Base-by-base conservation (phyloP, 2,797 vertebrate species). In the Rhinogobio ventralis region DNA sequence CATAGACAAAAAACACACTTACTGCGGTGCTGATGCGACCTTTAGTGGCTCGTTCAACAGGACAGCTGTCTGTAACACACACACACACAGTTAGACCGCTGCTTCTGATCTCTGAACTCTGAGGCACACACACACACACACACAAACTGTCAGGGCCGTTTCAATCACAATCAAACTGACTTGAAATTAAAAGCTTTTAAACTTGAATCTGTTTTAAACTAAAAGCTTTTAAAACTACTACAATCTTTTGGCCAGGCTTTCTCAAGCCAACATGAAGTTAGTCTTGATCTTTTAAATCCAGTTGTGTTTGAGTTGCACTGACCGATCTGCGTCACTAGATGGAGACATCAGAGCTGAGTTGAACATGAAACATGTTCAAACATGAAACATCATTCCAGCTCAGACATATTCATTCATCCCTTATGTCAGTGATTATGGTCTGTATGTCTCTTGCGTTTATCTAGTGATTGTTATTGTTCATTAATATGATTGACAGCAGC, bases 1-100 rank as follows among this genome's bases (percentile, higher is more conserved):
- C 69, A 75, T 42, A 79, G 30, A 82, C 62, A 76, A 14, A 81
- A 23, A 67, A 76, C 10, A 75, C 67, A 84, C 73, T 79, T 45
- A 67, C 79, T 75, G 39, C 25, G 28, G 13, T 33, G 28, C 15
- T 30, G 19, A 51, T 30, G 33, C 0, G 17, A 53, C 17, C 53
- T 19, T 46, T 36, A n/a, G n/a, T 2, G 10, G 5, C 67, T 67
- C 45, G 51, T 53, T 68, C 45, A 81, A 2, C 3, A 15, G 67
- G 25, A 64, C 25, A n/a, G 77, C 15, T 11, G 25, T 73, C 71
- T 73, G 25, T 51, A 30, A 30, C 25, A 10, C 69, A 28, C n/a
- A 72, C 17, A 67, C 25, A 80, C 28, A 53, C 8, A 82, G n/a
- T n/a, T 9, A n/a, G 20, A 73, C 39, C n/a, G 1, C 13, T 67